phyloP scores from a whole-genome alignment of 2,113 vertebrate species.

The Rafetus swinhoei region DNA sequence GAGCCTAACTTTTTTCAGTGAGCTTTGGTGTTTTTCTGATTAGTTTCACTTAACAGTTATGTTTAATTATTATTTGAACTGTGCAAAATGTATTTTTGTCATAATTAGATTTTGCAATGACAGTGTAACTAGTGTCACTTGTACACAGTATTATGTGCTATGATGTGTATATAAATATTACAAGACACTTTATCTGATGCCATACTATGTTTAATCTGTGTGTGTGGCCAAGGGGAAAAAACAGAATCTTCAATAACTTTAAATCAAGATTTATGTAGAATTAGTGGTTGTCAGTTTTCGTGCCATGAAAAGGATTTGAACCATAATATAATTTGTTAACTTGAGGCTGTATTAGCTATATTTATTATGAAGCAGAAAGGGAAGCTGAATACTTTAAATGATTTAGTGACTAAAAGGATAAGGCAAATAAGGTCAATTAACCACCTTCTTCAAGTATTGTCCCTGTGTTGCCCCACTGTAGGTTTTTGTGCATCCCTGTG shows the following conservation, averaged over 20 bases:
- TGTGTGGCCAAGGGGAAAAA: not conserved
- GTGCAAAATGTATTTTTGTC: not conserved
- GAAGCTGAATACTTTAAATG: not conserved
- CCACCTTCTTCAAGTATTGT: no score
- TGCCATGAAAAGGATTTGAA: not conserved
- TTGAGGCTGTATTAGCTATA: not conserved
- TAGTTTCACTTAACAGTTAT: not conserved
- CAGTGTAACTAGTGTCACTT: not conserved
- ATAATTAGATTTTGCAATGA: not conserved
- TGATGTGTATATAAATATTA: not conserved
- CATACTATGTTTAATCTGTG: not conserved
- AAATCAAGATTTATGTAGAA: not conserved
- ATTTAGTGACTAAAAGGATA: not conserved
- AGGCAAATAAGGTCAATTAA: not conserved
- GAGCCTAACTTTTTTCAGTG: not conserved
- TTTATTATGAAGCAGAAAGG: not conserved
- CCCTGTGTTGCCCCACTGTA: no score
- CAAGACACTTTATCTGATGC: not conserved
- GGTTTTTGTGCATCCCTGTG: no score
- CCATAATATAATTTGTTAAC: not conserved
- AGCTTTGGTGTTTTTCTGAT: not conserved
- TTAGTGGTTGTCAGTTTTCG: not conserved
- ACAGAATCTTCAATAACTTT: not conserved
- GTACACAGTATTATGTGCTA: not conserved
- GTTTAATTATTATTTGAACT: not conserved